Conservation (phyloP, 2,888 invertebrate genomes). For the Thereva nobilitata region DNA sequence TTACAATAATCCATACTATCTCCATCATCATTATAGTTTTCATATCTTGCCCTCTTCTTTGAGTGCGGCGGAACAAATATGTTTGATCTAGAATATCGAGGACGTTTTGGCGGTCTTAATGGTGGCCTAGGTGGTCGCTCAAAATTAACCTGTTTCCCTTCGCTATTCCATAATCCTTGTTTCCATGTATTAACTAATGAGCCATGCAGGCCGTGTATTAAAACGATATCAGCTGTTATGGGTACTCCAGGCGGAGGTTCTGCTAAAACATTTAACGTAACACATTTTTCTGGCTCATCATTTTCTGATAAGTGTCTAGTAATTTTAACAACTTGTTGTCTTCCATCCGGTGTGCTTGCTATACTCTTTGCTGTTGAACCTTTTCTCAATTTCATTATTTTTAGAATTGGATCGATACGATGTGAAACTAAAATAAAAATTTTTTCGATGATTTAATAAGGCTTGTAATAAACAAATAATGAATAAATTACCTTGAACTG, state of each 20-base stretch:
- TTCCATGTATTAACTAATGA: constrained; percentile 82
- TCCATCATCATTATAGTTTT: constrained; percentile 35
- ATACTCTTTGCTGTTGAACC: constrained; percentile 32
- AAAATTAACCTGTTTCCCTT: constrained; percentile 54
- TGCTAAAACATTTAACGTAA: constrained; percentile 54
- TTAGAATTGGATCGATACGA: constrained; percentile 54
- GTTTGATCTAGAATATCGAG: constrained; percentile 52
- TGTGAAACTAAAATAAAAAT: constrained; percentile 42
- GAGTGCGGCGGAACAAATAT: constrained; percentile 51
- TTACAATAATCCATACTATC: background rate
- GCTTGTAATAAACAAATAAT: no score
- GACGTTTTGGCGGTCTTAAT: constrained; percentile 54
- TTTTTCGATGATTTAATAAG: no score
- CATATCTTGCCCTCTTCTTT: constrained; percentile 52
- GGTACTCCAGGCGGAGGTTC: constrained; percentile 53
- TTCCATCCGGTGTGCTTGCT: background rate
- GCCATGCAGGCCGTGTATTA: constrained; percentile 74
- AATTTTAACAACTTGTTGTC: background rate
- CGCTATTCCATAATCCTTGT: constrained; percentile 70
- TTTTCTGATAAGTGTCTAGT: constrained; percentile 39
- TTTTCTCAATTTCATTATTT: constrained; percentile 54
- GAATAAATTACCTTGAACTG: constrained; percentile 54
- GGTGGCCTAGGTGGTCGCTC: constrained; percentile 55
- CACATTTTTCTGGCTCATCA: constrained; percentile 49
- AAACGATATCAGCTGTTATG: constrained; percentile 71